Conservation (phyloP, 2,888 invertebrate genomes). For the Morpho deidamia region DNA sequence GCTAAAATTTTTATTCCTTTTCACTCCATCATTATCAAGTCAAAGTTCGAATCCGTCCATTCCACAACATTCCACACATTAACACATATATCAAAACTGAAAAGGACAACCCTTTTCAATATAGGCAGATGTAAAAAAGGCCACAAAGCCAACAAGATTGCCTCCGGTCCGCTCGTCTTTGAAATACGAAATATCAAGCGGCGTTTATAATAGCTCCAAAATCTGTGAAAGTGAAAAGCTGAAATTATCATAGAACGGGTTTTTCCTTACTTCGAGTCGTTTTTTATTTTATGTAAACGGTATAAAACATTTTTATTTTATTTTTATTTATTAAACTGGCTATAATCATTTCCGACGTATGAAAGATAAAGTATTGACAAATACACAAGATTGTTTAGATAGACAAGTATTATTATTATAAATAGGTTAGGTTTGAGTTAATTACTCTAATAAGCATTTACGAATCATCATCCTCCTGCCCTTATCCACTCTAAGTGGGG, state of each 20-base stretch:
- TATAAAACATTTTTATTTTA: too few species aligned
- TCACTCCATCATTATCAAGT: not conserved
- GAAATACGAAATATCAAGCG: conserved; percentile 11
- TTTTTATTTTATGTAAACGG: too few species aligned
- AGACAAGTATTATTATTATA: too few species aligned
- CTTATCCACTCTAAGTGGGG: too few species aligned
- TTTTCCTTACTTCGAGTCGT: not conserved
- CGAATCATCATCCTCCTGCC: too few species aligned
- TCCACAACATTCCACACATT: conserved; percentile 2
- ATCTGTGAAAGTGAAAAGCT: conserved; percentile 1
- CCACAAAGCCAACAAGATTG: conserved; percentile 23
- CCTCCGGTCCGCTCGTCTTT: conserved; percentile 13
- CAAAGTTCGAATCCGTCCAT: not conserved
- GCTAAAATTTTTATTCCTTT: too few species aligned
- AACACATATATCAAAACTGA: conserved; percentile 22
- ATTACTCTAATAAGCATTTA: too few species aligned
- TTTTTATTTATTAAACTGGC: too few species aligned
- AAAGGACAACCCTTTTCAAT: conserved; percentile 10
- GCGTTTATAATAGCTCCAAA: not conserved
- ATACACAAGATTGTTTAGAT: too few species aligned
- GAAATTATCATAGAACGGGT: not conserved
- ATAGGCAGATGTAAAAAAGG: conserved; percentile 11
- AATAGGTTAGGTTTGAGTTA: too few species aligned
- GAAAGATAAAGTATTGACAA: too few species aligned
- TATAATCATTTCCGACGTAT: too few species aligned